Evolutionary conservation across 2,797 vertebrate genomes (phyloP).

Genomic region (Falco concolor): DNA sequence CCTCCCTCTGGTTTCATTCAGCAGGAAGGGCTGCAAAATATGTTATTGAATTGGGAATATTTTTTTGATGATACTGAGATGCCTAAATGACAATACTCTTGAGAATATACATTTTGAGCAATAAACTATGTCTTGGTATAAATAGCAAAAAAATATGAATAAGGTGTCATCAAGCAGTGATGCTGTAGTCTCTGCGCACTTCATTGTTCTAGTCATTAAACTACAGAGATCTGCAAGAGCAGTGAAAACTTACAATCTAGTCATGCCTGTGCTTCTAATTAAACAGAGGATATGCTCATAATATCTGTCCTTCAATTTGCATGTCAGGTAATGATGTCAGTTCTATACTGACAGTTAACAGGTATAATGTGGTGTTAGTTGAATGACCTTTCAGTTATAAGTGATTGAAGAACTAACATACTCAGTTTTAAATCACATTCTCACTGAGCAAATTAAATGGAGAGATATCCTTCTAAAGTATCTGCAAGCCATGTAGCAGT

Average conservation of each 20-base stretch:
- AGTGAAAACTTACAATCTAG: not conserved
- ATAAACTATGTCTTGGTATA: not conserved
- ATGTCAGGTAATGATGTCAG: not conserved
- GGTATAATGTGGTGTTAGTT: not conserved
- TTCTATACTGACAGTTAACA: constrained; percentile 29
- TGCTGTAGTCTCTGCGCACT: not conserved
- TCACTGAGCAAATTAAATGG: not conserved
- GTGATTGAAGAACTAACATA: constrained; percentile 31
- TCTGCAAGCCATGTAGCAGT: not conserved
- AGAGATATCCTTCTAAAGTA: not conserved
- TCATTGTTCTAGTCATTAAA: not conserved
- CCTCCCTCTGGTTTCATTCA: not conserved
- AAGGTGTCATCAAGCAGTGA: not conserved
- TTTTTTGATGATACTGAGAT: not conserved
- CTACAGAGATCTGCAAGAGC: not conserved
- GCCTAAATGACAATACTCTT: not conserved
- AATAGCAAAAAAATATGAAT: not conserved
- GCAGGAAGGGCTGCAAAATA: not conserved
- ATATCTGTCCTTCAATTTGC: not conserved
- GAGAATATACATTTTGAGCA: not conserved
- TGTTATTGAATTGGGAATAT: not conserved
- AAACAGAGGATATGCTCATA: not conserved
- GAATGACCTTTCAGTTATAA: constrained; percentile 18
- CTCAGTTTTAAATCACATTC: constrained; percentile 15
- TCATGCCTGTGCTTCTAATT: not conserved